Base-by-base conservation (phyloP, 1,140 invertebrate genomes). In the Bombus superbus region DNA sequence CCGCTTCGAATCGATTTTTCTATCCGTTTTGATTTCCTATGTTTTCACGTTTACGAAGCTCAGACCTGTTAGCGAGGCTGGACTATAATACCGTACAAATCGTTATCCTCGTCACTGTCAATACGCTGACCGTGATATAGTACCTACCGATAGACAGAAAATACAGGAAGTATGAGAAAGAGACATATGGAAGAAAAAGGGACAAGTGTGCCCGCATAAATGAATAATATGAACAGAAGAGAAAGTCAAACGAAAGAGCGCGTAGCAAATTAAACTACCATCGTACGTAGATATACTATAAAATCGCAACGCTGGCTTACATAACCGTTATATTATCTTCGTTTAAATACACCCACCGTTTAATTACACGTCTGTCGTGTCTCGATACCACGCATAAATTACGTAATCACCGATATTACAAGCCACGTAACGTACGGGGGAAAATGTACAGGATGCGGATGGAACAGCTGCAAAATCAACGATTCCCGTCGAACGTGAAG, bases 401-500 rank as follows among this genome's bases (percentile, higher is more conserved):
- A 53, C 15, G 44, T 2, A 75, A 75, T 22, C 32, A 1, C 4
- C 10, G 44, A 53, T 35, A 35, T 74, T 44, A n/a, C 69, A n/a
- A 75, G 4, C 8, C 6, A 32, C 9, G 10, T 9, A 53, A 38
- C 8, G 3, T 10, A 3, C 10, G 5, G 25, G 2, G 18, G 28
- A 57, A 25, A 59, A 32, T 32, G 32, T 40, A 1, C 13, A 15
- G 8, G 38, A 40, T 3, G 25, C 2, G 13, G 25, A 76, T 3
- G 42, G 13, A 64, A 40, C 35, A 86, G 32, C 62, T 79, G 73
- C 83, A 40, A 83, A 81, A 86, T 85, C 64, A 74, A 15, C 22
- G 83, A 75, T 90, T 72, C 59, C 66, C 81, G 79, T 71, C 81
- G 35, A 57, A 22, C 13, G 35, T 22, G 68, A 88, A 69, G 79